These are phyloP conservation scores for Anoplopoma fimbria DNA, from an alignment of 2,113 vertebrate species.

Conservation along the genomic window DNA sequence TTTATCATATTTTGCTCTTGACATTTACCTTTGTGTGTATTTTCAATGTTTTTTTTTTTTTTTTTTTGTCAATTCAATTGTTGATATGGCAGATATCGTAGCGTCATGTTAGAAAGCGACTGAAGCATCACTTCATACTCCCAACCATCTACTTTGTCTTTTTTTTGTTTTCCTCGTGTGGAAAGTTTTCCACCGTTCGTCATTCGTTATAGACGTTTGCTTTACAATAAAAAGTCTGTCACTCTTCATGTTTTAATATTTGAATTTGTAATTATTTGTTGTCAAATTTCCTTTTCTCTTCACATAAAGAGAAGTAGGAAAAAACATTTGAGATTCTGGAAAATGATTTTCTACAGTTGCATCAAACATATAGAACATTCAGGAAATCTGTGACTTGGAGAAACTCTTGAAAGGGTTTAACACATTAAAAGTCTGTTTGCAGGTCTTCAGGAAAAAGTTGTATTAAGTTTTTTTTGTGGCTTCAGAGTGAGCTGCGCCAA, in stretches of 20 bases:
- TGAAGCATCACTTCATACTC: conserved; percentile 10
- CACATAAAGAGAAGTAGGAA: not conserved
- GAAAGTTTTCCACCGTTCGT: conserved; percentile 15
- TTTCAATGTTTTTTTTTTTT: conserved; percentile 37
- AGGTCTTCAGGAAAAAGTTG: not conserved
- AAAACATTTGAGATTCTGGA: not conserved
- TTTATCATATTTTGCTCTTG: conserved; percentile 40
- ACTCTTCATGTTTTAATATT: not conserved
- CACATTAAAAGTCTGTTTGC: not conserved
- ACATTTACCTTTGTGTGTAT: conserved; percentile 14
- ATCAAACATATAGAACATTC: not conserved
- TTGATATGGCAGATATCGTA: conserved; percentile 36
- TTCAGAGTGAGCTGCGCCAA: not conserved
- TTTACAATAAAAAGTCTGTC: conserved; percentile 64
- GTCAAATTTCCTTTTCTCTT: conserved; percentile 7
- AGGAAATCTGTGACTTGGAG: not conserved
- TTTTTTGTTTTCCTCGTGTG: conserved; percentile 2
- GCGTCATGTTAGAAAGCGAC: conserved; percentile 37
- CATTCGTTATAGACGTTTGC: conserved; percentile 34
- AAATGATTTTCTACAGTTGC: not conserved
- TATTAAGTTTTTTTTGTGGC: not conserved
- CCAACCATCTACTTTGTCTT: conserved; percentile 18
- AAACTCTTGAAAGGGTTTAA: not conserved
- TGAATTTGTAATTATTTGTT: not conserved
- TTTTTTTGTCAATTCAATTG: conserved; percentile 15